These are phyloP conservation scores for Athalia circularis DNA, from an alignment of 2,888 invertebrate species.

Conservation along the genomic window DNA sequence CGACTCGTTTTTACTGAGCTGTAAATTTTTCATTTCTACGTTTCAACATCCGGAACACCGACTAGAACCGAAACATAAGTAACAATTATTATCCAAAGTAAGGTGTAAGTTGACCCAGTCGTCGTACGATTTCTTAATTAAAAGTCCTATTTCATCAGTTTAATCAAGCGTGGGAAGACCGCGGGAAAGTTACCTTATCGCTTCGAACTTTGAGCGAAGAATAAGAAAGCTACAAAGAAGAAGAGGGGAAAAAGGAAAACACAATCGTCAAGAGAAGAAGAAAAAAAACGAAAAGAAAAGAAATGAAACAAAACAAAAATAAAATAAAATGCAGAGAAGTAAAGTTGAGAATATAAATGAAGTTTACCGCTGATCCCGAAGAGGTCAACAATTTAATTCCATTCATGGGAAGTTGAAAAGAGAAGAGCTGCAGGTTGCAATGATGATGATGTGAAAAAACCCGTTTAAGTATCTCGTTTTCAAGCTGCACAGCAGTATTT, in stretches of 20 bases:
- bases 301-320: neutral
- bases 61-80: neutral
- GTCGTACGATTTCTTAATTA: conserved; percentile 17
- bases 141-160: conserved; percentile 11
- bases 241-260: neutral
- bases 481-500: no score
- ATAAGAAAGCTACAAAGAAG: neutral
- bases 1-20: neutral
- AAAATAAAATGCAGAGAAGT: neutral
- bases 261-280: neutral
- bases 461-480: no score
- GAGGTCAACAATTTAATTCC: conserved; percentile 31
- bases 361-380: conserved; percentile 33
- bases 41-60: neutral
- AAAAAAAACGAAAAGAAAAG: neutral
- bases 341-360: conserved; percentile 16
- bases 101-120: conserved; percentile 17
- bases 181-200: conserved; percentile 27
- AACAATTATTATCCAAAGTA: conserved; percentile 15
- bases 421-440: no score
- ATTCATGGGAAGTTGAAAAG: neutral
- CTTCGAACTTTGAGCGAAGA: conserved; percentile 3
- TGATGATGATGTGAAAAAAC: no score
- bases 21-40: neutral
- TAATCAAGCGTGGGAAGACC: conserved; percentile 12